phyloP scores from a whole-genome alignment of 2,797 vertebrate species.

The Xenopus petersii region DNA sequence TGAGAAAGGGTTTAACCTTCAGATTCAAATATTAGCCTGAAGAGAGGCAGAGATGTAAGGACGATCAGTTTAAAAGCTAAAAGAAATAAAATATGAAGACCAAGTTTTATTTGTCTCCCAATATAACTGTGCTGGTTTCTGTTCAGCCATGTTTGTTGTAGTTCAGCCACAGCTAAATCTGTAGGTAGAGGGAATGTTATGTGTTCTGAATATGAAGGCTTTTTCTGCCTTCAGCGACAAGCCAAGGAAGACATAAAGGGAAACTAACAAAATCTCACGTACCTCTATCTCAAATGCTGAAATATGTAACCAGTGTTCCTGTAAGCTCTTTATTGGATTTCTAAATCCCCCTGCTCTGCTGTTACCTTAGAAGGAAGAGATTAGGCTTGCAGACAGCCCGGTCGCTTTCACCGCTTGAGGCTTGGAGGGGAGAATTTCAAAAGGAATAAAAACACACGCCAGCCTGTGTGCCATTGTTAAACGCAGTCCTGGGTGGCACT shows the following conservation, averaged over 20 bases:
- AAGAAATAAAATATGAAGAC: too few species aligned
- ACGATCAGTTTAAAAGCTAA: too few species aligned
- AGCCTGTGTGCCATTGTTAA: neutral
- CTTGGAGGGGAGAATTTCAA: neutral
- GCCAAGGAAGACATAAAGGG: too few species aligned
- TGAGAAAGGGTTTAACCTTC: too few species aligned
- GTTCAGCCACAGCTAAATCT: neutral
- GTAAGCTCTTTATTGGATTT: constrained; percentile 4
- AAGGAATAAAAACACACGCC: neutral
- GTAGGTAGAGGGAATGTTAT: neutral
- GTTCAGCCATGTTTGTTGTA: too few species aligned
- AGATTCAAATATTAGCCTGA: too few species aligned
- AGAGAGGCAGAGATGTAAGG: too few species aligned
- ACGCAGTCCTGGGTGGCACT: neutral
- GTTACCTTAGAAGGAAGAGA: neutral
- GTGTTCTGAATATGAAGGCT: neutral
- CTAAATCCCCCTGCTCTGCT: neutral
- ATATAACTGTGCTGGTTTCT: too few species aligned
- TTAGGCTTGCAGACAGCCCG: neutral
- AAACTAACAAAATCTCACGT: neutral
- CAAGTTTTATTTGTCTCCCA: too few species aligned
- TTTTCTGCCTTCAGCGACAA: neutral
- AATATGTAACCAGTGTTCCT: neutral
- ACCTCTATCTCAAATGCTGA: neutral
- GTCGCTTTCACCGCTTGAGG: neutral